Conservation (phyloP, 2,888 invertebrate genomes). For the Saturnia japonica region DNA sequence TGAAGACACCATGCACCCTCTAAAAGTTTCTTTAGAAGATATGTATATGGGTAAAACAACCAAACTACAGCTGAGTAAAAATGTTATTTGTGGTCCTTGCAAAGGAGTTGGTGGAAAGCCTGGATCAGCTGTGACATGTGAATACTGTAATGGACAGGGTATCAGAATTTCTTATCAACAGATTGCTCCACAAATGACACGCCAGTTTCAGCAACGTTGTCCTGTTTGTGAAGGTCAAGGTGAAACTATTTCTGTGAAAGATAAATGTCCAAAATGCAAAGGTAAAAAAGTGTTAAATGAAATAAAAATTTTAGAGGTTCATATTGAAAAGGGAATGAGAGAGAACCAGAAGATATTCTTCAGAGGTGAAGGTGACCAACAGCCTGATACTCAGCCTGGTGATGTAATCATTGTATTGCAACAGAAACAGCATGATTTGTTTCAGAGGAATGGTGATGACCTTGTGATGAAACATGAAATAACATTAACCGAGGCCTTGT, state of each 20-base stretch:
- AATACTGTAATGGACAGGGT: slow-evolving; percentile 89
- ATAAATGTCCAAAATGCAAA: slow-evolving; percentile 90
- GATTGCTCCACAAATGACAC: slow-evolving; percentile 84
- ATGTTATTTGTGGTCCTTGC: slow-evolving; percentile 89
- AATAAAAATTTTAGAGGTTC: slow-evolving; percentile 92
- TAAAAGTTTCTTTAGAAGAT: slow-evolving; percentile 94
- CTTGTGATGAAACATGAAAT: slow-evolving; percentile 88
- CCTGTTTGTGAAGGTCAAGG: slow-evolving; percentile 86
- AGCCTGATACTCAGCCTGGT: slow-evolving; percentile 92
- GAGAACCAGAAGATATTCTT: slow-evolving; percentile 93
- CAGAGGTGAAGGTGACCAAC: slow-evolving; percentile 94
- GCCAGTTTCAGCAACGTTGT: slow-evolving; percentile 84
- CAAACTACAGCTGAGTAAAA: slow-evolving; percentile 91
- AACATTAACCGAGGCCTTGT: slow-evolving; percentile 93
- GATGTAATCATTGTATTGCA: slow-evolving; percentile 94
- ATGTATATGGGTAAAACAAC: slow-evolving; percentile 94
- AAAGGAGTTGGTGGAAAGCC: slow-evolving; percentile 89
- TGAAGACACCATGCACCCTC: slow-evolving; percentile 91
- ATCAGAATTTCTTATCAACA: slow-evolving; percentile 88
- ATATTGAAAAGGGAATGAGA: slow-evolving; percentile 94
- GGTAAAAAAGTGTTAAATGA: slow-evolving; percentile 93
- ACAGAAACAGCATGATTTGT: slow-evolving; percentile 89
- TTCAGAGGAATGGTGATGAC: slow-evolving; percentile 89
- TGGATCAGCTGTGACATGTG: slow-evolving; percentile 85
- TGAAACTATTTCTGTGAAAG: slow-evolving; percentile 88